phyloP scores from a whole-genome alignment of 1,140 invertebrate species.

The Saccostrea echinata region DNA sequence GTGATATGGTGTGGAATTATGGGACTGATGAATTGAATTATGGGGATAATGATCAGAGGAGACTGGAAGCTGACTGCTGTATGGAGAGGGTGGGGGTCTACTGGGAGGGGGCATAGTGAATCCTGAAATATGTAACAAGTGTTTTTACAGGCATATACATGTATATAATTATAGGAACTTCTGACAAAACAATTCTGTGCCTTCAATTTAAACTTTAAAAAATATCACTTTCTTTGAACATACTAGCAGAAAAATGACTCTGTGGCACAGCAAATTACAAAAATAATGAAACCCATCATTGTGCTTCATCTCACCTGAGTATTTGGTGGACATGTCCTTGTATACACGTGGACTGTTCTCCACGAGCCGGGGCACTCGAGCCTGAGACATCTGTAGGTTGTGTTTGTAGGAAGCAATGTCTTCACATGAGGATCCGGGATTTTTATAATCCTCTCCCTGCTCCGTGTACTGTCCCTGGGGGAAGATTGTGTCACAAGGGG shows the following conservation, averaged over 20 bases:
- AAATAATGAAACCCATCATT: too few relatives aligned
- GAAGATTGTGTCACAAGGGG: slow-evolving; percentile 47
- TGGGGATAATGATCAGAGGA: slow-evolving; percentile 50
- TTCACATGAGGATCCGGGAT: slow-evolving; percentile 67
- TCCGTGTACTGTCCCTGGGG: slow-evolving; percentile 40
- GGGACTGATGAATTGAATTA: slow-evolving; percentile 5
- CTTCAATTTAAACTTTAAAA: too few relatives aligned
- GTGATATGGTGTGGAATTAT: background rate
- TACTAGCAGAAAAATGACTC: too few relatives aligned
- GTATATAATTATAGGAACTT: too few relatives aligned
- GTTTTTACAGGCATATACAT: background rate
- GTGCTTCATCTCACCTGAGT: slow-evolving; percentile 63
- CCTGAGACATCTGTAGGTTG: slow-evolving; percentile 68
- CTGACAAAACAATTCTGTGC: too few relatives aligned
- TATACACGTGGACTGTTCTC: slow-evolving; percentile 77
- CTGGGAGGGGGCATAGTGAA: slow-evolving; percentile 37
- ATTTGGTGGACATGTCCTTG: slow-evolving; percentile 66
- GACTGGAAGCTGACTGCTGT: slow-evolving; percentile 50
- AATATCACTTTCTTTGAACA: too few relatives aligned
- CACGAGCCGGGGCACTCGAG: slow-evolving; percentile 77
- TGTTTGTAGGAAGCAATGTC: slow-evolving; percentile 74
- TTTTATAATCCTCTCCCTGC: slow-evolving; percentile 58
- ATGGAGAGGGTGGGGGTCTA: slow-evolving; percentile 43
- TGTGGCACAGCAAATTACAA: too few relatives aligned
- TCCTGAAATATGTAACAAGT: background rate